phyloP scores from a whole-genome alignment of 2,888 invertebrate species.

The Stratiomys singularior region DNA sequence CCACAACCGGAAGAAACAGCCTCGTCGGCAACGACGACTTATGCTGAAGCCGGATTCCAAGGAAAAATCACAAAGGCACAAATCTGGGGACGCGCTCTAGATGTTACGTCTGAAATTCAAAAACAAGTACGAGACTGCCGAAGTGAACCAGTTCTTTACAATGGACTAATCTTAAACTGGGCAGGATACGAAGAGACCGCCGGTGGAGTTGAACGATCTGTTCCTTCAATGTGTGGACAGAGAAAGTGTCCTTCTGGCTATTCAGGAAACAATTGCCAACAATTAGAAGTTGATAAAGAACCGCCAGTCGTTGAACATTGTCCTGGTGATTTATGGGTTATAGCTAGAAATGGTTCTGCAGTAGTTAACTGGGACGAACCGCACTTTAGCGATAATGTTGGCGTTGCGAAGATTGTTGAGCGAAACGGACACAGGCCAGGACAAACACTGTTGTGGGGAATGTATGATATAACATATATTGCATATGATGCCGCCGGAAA shows the following conservation, averaged over 20 bases:
- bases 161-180: constrained; percentile 89
- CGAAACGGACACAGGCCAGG: constrained; percentile 88
- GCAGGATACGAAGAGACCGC: constrained; percentile 89
- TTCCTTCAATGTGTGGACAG: constrained; percentile 92
- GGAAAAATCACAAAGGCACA: constrained; percentile 94
- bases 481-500: constrained; percentile 93
- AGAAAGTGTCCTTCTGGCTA: constrained; percentile 89
- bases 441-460: constrained; percentile 88
- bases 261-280: constrained; percentile 85
- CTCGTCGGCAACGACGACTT: constrained; percentile 67
- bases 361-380: constrained; percentile 93
- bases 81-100: constrained; percentile 91
- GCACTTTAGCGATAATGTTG: constrained; percentile 89
- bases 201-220: constrained; percentile 90
- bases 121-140: constrained; percentile 93
- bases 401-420: constrained; percentile 80
- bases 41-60: constrained; percentile 92
- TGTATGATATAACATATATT: constrained; percentile 93
- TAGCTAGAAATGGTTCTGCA: constrained; percentile 90
- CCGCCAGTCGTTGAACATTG: constrained; percentile 90
- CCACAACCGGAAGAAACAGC: constrained; percentile 78
- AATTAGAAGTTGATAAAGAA: constrained; percentile 84
- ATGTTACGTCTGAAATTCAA: constrained; percentile 91
- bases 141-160: constrained; percentile 89
- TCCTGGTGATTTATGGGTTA: constrained; percentile 94